A percentile compares a stretch with the other conserved stretches of the same genome.
Conservation (phyloP, 2,113 vertebrate genomes). For the Dinomys branickii region DNA sequence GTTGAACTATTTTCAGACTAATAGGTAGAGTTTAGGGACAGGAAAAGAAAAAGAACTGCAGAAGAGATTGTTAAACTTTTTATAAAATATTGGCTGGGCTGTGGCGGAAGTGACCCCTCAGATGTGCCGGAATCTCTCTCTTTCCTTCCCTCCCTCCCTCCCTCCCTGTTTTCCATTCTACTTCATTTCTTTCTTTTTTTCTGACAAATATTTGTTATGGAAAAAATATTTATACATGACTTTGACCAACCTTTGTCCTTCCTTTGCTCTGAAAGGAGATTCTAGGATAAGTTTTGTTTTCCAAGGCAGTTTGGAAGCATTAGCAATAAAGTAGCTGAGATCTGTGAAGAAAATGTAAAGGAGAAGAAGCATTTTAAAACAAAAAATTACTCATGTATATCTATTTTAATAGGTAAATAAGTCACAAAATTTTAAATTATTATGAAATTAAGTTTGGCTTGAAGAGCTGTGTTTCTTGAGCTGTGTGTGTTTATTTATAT, state of each 20-base stretch:
- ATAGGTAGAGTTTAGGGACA: conserved; percentile 21
- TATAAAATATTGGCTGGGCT: conserved; percentile 29
- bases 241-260: background rate
- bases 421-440: background rate
- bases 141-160: background rate
- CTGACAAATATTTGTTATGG: background rate
- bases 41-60: background rate
- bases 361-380: background rate
- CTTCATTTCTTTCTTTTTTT: background rate
- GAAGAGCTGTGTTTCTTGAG: background rate
- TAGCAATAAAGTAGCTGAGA: background rate
- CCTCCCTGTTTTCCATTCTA: no score
- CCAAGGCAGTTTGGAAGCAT: background rate
- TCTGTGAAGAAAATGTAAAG: background rate
- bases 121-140: background rate
- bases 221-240: background rate
- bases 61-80: conserved; percentile 38
- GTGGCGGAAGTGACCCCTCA: background rate
- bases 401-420: background rate
- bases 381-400: background rate
- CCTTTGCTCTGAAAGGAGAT: background rate
- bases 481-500: background rate
- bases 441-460: conserved; percentile 17
- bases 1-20: conserved; percentile 72
- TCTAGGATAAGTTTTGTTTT: background rate